Conservation (phyloP, 2,797 vertebrate species). For the Melanotaenia trifasciata region DNA sequence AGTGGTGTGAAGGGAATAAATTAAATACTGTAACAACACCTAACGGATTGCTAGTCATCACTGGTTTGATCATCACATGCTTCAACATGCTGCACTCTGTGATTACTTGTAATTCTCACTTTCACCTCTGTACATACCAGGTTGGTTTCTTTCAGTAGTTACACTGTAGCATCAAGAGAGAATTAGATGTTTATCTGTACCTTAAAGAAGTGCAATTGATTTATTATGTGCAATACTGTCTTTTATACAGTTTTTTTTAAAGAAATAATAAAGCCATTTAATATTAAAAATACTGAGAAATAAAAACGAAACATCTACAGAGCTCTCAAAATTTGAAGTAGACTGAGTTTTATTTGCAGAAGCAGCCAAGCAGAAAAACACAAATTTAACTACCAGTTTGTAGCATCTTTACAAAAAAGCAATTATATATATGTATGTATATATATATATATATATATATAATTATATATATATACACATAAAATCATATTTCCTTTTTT, state of each 20-base stretch:
- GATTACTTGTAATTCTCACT: constrained; percentile 56
- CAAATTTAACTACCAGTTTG: neutral
- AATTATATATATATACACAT: too few species aligned
- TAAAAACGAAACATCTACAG: constrained; percentile 54
- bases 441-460: too few species aligned
- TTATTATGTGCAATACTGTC: constrained; percentile 84
- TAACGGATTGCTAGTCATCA: constrained; percentile 23
- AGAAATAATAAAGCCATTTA: constrained; percentile 78
- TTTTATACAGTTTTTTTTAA: constrained; percentile 92
- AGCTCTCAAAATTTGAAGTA: constrained; percentile 36
- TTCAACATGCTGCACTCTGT: constrained; percentile 64
- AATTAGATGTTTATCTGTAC: constrained; percentile 81
- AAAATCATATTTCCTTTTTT: constrained; percentile 24
- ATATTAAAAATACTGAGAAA: constrained; percentile 77
- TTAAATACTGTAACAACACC: constrained; percentile 34
- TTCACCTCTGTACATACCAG: constrained; percentile 66
- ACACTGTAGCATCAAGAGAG: constrained; percentile 81
- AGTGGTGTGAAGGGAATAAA: constrained; percentile 64
- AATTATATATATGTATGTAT: too few species aligned
- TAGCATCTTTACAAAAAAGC: neutral
- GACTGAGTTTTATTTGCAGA: constrained; percentile 47
- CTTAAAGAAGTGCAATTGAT: constrained; percentile 90
- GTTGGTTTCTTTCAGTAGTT: constrained; percentile 72
- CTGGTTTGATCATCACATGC: constrained; percentile 50
- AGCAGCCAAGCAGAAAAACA: neutral